Percentiles rank a stretch among this genome's conserved stretches.
Evolutionary conservation across 2,888 invertebrate genomes (phyloP).

Genomic region (Amiota mariae): DNA sequence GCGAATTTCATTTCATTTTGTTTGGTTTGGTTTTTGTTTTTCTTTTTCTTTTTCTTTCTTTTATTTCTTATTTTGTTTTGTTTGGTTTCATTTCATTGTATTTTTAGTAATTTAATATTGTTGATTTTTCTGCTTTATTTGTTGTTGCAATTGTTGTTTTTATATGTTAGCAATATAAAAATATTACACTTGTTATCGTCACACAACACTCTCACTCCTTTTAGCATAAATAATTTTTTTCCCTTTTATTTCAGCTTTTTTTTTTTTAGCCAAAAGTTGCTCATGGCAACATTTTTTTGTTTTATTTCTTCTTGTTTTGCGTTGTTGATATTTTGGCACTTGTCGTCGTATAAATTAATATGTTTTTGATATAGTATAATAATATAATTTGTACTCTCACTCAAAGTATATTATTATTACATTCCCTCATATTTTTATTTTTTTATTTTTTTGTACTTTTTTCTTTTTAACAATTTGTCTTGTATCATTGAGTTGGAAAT

Average conservation of each 20-base stretch:
- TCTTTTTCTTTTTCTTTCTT: neutral
- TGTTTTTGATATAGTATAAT: no score
- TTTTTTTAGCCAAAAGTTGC: neutral
- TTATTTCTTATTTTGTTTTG: neutral
- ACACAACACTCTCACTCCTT: neutral
- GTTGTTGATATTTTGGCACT: no score
- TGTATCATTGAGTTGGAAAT: no score
- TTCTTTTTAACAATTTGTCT: no score
- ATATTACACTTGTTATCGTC: neutral
- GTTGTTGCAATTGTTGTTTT: constrained; percentile 31
- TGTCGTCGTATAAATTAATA: no score
- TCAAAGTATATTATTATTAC: no score
- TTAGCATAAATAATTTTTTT: neutral
- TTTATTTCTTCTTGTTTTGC: neutral
- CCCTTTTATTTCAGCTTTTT: neutral
- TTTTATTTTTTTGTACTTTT: no score
- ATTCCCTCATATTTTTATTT: no score
- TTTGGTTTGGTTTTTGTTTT: neutral
- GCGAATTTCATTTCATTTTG: neutral
- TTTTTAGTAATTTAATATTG: constrained; percentile 18
- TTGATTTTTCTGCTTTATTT: constrained; percentile 24
- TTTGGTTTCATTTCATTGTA: neutral
- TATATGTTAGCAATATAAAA: neutral
- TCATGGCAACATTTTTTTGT: neutral
- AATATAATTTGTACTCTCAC: no score